Evolutionary conservation across 2,113 vertebrate genomes (phyloP).

Genomic region (Ahaetulla prasina): DNA sequence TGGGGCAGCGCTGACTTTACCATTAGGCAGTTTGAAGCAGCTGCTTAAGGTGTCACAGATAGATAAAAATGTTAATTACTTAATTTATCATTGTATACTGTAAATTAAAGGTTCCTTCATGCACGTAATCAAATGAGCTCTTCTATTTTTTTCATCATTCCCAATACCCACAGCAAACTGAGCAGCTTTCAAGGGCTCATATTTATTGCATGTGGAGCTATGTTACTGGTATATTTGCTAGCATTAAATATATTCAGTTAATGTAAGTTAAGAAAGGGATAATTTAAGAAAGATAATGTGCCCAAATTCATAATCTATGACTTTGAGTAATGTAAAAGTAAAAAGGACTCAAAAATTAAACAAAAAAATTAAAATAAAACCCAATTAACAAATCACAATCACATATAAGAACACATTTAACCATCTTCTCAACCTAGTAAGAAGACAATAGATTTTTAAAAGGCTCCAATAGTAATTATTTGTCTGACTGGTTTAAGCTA

Average conservation of each 20-base stretch:
- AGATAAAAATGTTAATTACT: background rate
- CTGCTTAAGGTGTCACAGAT: background rate
- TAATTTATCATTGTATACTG: background rate
- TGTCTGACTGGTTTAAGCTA: background rate
- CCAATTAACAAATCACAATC: background rate
- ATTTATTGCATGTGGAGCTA: constrained; percentile 84
- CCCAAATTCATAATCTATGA: background rate
- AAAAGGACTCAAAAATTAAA: background rate
- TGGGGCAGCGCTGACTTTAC: background rate
- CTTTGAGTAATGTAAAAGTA: background rate
- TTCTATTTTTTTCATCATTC: constrained; percentile 82
- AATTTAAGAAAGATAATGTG: background rate
- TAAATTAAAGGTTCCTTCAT: constrained; percentile 1
- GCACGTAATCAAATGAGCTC: constrained; percentile 78
- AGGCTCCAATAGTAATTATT: background rate
- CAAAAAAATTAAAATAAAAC: background rate
- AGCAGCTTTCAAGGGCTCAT: constrained; percentile 81
- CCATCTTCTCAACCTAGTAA: background rate
- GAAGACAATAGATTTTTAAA: background rate
- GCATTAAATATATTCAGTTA: constrained; percentile 35
- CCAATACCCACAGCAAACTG: constrained; percentile 84
- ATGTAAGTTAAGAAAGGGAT: background rate
- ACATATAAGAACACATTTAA: background rate
- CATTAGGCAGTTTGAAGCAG: background rate
- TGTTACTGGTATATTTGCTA: constrained; percentile 91